These are phyloP conservation scores for Sipha flava DNA, from an alignment of 1,140 invertebrate species.

Conservation along the genomic window DNA sequence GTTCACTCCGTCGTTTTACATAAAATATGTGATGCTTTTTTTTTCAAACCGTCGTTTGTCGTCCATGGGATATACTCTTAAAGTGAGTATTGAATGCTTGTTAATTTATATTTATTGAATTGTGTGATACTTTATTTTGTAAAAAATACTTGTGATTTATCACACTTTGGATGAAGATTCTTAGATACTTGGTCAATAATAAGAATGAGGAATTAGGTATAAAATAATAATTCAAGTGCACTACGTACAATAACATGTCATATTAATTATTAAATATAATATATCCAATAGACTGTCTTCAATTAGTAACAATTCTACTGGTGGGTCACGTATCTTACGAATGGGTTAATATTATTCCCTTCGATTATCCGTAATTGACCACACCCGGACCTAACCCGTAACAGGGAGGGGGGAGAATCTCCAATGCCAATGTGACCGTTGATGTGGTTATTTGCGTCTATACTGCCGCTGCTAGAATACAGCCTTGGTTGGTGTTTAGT, in stretches of 20 bases:
- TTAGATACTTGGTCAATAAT: too few relatives aligned
- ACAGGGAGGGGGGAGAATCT: not conserved
- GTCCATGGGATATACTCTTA: too few relatives aligned
- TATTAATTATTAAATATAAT: not conserved
- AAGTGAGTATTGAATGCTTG: too few relatives aligned
- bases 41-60: not conserved
- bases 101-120: too few relatives aligned
- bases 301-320: constrained; percentile 15
- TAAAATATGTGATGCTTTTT: not conserved
- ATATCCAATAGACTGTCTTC: not conserved
- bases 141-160: too few relatives aligned
- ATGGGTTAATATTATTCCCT: constrained; percentile 13
- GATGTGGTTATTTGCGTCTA: not conserved
- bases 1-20: not conserved
- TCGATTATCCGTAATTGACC: constrained; percentile 26
- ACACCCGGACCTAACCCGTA: not conserved
- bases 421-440: constrained; percentile 3
- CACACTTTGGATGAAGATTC: too few relatives aligned
- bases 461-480: not conserved
- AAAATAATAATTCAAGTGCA: too few relatives aligned
- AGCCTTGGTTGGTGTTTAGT: not conserved
- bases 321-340: not conserved
- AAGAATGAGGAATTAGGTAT: too few relatives aligned
- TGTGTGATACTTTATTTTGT: too few relatives aligned
- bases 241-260: too few relatives aligned